Conservation (phyloP, 2,888 invertebrate genomes). For the Meganola albula region DNA sequence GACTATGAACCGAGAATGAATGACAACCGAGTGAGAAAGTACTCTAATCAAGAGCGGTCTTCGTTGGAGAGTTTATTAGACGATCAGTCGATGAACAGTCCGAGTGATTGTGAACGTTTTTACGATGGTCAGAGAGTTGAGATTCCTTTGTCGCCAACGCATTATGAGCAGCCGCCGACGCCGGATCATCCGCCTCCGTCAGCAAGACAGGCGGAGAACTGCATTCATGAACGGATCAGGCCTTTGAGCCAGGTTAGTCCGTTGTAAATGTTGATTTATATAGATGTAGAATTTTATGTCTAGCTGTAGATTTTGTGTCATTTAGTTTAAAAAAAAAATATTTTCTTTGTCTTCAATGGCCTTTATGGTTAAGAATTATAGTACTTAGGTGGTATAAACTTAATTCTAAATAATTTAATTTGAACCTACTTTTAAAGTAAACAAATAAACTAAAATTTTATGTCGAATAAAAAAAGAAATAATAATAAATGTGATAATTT, state of each 20-base stretch:
- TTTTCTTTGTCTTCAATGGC: too few species aligned
- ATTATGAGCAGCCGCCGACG: slow-evolving; percentile 94
- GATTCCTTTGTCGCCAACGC: slow-evolving; percentile 90
- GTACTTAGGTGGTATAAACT: too few species aligned
- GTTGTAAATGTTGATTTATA: too few species aligned
- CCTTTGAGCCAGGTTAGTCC: slow-evolving; percentile 92
- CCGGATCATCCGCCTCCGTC: slow-evolving; percentile 96
- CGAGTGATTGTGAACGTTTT: slow-evolving; percentile 66
- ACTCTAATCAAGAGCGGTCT: slow-evolving; percentile 73
- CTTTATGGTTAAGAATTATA: too few species aligned
- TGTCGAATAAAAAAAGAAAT: too few species aligned
- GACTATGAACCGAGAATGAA: slow-evolving; percentile 78
- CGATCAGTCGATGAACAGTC: slow-evolving; percentile 74
- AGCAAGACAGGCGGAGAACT: slow-evolving; percentile 90
- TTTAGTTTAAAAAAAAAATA: too few species aligned
- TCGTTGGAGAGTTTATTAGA: slow-evolving; percentile 80
- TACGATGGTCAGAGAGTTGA: slow-evolving; percentile 62
- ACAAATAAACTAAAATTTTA: too few species aligned
- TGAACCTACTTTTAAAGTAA: too few species aligned
- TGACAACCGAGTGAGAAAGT: slow-evolving; percentile 58
- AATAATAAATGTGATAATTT: too few species aligned
- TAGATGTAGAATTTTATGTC: too few species aligned
- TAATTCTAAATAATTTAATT: too few species aligned
- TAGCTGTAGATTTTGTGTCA: too few species aligned
- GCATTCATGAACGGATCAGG: slow-evolving; percentile 92